Conservation (phyloP, 37 sponge, comb jelly and placozoan species). For the Mnemiopsis leidyi region DNA sequence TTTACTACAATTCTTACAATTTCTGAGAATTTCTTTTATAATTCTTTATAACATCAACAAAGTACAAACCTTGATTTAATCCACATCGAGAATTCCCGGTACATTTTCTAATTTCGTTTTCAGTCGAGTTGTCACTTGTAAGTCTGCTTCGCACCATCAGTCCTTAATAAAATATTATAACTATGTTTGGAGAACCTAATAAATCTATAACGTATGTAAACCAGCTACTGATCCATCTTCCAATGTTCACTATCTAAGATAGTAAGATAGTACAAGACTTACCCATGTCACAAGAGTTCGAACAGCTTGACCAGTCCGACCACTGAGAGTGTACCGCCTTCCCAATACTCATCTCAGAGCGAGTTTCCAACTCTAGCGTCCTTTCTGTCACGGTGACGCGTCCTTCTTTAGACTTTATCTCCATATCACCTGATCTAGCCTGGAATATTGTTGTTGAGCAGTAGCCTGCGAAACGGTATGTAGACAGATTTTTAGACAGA, state of each 20-base stretch:
- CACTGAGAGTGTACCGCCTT: not conserved
- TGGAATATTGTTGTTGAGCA: not conserved
- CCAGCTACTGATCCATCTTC: no score
- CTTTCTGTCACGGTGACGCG: not conserved
- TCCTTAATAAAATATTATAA: not conserved
- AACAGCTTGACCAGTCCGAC: conserved; percentile 33
- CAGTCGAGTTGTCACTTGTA: not conserved
- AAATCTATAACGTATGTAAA: no score
- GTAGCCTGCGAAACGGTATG: no score
- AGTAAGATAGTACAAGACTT: no score
- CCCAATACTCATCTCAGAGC: not conserved
- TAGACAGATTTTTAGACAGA: no score
- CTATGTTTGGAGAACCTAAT: not conserved
- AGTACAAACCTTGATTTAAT: not conserved
- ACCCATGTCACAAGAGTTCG: not conserved
- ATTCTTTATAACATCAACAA: no score
- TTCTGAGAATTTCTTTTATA: no score
- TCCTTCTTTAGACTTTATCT: not conserved
- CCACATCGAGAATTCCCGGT: not conserved
- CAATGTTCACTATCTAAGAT: no score
- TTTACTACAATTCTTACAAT: no score
- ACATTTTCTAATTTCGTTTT: conserved; percentile 8
- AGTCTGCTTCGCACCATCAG: not conserved
- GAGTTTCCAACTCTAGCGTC: not conserved
- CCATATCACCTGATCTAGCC: not conserved